Conservation (phyloP, 1,140 invertebrate genomes). For the Drosophila lacertosa region DNA sequence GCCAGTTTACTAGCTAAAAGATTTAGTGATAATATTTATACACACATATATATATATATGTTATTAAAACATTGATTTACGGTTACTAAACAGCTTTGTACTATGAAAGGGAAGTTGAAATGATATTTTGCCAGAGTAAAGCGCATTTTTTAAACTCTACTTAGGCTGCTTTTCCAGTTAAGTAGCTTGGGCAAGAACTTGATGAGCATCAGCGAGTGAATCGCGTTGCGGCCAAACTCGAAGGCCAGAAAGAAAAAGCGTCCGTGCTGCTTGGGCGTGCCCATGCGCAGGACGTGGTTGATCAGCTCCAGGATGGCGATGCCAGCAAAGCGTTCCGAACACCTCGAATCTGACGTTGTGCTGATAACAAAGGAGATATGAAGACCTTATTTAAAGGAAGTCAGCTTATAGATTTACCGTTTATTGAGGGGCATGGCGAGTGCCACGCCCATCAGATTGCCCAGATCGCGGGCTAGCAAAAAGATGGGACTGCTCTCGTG, state of each 20-base stretch:
- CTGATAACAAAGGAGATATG: slow-evolving; percentile 1
- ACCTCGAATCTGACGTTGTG: neutral
- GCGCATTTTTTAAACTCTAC: too few relatives aligned
- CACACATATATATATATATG: too few relatives aligned
- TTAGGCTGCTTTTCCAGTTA: neutral
- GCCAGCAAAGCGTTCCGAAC: slow-evolving; percentile 35
- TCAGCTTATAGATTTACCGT: slow-evolving; percentile 36
- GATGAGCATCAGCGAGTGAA: slow-evolving; percentile 46
- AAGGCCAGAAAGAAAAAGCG: slow-evolving; percentile 59
- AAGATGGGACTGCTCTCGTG: slow-evolving; percentile 73
- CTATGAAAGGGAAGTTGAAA: too few relatives aligned
- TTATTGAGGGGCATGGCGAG: slow-evolving; percentile 54
- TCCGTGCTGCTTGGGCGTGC: slow-evolving; percentile 61
- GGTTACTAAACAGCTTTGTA: too few relatives aligned
- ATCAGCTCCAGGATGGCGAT: slow-evolving; percentile 45
- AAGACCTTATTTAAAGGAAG: neutral
- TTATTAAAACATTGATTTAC: too few relatives aligned
- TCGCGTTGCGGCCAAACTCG: slow-evolving; percentile 55
- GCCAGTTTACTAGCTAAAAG: too few relatives aligned
- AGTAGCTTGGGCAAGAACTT: slow-evolving; percentile 31
- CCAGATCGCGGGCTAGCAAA: slow-evolving; percentile 63
- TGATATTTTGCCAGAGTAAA: too few relatives aligned
- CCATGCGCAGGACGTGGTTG: slow-evolving; percentile 43
- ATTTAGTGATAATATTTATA: too few relatives aligned
- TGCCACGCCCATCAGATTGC: slow-evolving; percentile 68